Conservation (phyloP, 1,140 invertebrate species). For the Drosophila kurseongensis region DNA sequence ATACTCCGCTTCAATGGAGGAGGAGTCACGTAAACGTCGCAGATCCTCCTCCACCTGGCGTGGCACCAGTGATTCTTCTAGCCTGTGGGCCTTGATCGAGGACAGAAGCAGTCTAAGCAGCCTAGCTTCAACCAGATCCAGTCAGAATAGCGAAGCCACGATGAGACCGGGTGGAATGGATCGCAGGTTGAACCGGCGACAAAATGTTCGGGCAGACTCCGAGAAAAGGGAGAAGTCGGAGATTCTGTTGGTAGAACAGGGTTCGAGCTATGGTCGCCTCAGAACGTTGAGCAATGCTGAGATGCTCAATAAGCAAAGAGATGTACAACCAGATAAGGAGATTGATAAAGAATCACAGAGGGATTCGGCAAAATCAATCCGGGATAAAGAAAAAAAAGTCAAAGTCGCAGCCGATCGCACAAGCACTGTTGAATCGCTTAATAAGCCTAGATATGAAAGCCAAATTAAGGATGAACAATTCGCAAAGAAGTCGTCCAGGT, state of each 20-base stretch:
- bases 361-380: slow-evolving; percentile 69
- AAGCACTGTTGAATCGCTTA: no score
- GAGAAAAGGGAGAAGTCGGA: slow-evolving; percentile 5
- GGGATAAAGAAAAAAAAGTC: background rate
- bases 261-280: background rate
- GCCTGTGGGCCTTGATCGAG: slow-evolving; percentile 39
- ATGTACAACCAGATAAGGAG: background rate
- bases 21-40: background rate
- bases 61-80: slow-evolving; percentile 28
- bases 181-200: background rate
- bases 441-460: no score
- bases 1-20: background rate
- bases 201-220: background rate
- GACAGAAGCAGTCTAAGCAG: slow-evolving; percentile 11
- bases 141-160: background rate
- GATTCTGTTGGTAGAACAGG: slow-evolving; percentile 20
- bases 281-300: background rate
- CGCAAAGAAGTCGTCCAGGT: no score
- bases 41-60: slow-evolving; percentile 6
- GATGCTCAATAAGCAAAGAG: no score
- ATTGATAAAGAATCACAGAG: background rate
- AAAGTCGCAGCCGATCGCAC: background rate
- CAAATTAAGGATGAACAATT: background rate
- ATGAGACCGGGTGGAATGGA: background rate
- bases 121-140: background rate